A percentile compares a stretch with the other conserved stretches of the same genome.
Conservation (phyloP, 2,888 invertebrate genomes). For the Cryptocephalus moraei region DNA sequence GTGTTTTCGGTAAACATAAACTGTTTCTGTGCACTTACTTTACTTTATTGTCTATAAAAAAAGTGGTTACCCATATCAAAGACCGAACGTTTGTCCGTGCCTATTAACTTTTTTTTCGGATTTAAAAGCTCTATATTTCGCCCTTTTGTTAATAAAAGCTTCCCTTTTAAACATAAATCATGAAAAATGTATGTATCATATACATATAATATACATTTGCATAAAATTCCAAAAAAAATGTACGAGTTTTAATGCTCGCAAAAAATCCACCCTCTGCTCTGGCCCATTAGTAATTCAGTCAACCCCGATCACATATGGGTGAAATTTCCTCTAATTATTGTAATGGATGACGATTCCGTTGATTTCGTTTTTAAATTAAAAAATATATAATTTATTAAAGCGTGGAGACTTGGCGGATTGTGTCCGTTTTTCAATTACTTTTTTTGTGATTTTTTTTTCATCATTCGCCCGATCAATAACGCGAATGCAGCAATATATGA, state of each 20-base stretch:
- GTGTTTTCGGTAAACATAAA: too few relatives aligned
- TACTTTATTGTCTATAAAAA: too few relatives aligned
- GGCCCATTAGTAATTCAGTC: conserved; percentile 31
- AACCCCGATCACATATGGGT: conserved; percentile 33
- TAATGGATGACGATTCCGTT: conserved; percentile 34
- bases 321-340: conserved; percentile 34
- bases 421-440: conserved; percentile 19
- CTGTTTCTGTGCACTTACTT: too few relatives aligned
- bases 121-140: not conserved
- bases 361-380: conserved; percentile 33
- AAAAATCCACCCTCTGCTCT: not conserved
- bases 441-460: not conserved
- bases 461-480: too few relatives aligned
- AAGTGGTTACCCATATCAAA: too few relatives aligned
- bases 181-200: conserved; percentile 16
- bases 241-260: not conserved
- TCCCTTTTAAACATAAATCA: conserved; percentile 12
- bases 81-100: too few relatives aligned
- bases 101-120: too few relatives aligned
- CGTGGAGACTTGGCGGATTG: conserved; percentile 21
- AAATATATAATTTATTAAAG: conserved; percentile 32
- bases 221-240: conserved; percentile 16
- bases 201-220: conserved; percentile 16
- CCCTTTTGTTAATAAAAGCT: conserved; percentile 10
- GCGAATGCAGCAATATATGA: too few relatives aligned